Evolutionary conservation across 2,888 invertebrate genomes (phyloP), one percentile per base, ranked within the genome.

Genomic region (Pheosia tremula): DNA sequence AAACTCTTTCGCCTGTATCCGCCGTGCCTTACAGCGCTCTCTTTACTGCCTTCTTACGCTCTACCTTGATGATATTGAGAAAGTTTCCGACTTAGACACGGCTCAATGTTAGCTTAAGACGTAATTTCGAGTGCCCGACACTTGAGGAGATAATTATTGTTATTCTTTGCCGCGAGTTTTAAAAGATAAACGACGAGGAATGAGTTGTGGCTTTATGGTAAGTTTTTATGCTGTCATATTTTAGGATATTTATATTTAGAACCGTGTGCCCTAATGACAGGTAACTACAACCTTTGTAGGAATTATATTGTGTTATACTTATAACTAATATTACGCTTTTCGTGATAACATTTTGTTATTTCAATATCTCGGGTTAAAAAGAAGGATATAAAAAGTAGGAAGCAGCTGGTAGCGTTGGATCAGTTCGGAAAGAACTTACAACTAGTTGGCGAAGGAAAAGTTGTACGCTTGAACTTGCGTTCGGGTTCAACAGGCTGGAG

Each of bases 391-490:
- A 80, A 79, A 78, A 77, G 68, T 73, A 61, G 60, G 56, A 69
- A 82, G 77, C 86, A 86, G 81, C 84, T 85, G 88, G 71, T 67
- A 64, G 69, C 73, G 77, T 76, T 71, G 78, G 80, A 82, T 84
- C 80, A 82, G 79, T 77, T 79, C 72, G 75, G 78, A 77, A 85
- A 84, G 80, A 82, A 78, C 76, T 80, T 72, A 62, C 72, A 88
- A 88, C 84, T 85, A 86, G 87, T 88, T 88, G 87, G 82, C 74
- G 74, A 66, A 63, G 75, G 77, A 81, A 79, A 85, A 89, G 84
- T 89, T 88, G 72, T 73, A 74, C 84, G 83, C 85, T 86, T 82
- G 82, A 85, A 85, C 85, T 84, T 78, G 78, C 80, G 81, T 83
- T 79, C 80, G 72, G 74, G 73, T 75, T 78, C 61, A 69, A 71